These are phyloP conservation scores for Mechanitis mazaeus DNA, from an alignment of 2,888 invertebrate species.

Conservation along the genomic window DNA sequence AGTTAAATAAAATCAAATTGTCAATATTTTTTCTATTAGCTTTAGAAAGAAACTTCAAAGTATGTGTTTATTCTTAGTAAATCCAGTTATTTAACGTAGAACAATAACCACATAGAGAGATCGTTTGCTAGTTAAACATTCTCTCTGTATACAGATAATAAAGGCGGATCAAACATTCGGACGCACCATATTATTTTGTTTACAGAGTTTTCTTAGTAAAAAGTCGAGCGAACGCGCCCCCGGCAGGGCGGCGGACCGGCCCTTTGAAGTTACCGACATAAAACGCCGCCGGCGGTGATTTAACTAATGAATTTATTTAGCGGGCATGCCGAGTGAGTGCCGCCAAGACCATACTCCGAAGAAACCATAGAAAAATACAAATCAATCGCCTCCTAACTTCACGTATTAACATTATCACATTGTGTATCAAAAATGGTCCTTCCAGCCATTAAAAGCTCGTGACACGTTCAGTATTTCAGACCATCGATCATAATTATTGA, in stretches of 20 bases:
- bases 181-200: constrained; percentile 75
- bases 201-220: constrained; percentile 76
- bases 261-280: constrained; percentile 76
- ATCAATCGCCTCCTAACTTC: constrained; percentile 20
- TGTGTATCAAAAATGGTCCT: constrained; percentile 28
- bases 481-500: constrained; percentile 29
- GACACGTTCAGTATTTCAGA: constrained; percentile 20
- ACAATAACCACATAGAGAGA: constrained; percentile 61
- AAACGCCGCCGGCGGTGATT: constrained; percentile 76
- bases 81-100: constrained; percentile 47
- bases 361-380: constrained; percentile 29
- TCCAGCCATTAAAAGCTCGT: constrained; percentile 24
- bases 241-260: constrained; percentile 56
- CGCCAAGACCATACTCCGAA: constrained; percentile 34
- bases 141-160: constrained; percentile 69
- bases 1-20: constrained; percentile 13
- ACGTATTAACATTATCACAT: constrained; percentile 20
- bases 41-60: constrained; percentile 10
- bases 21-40: constrained; percentile 13
- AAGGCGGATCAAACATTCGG: constrained; percentile 75
- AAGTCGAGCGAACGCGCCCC: constrained; percentile 69
- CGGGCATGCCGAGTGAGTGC: constrained; percentile 56
- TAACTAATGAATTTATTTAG: constrained; percentile 79
- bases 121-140: constrained; percentile 65
- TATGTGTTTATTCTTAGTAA: constrained; percentile 34